Evolutionary conservation across 1,140 invertebrate genomes (phyloP).

Genomic region (Carcinoscorpius rotundicauda): DNA sequence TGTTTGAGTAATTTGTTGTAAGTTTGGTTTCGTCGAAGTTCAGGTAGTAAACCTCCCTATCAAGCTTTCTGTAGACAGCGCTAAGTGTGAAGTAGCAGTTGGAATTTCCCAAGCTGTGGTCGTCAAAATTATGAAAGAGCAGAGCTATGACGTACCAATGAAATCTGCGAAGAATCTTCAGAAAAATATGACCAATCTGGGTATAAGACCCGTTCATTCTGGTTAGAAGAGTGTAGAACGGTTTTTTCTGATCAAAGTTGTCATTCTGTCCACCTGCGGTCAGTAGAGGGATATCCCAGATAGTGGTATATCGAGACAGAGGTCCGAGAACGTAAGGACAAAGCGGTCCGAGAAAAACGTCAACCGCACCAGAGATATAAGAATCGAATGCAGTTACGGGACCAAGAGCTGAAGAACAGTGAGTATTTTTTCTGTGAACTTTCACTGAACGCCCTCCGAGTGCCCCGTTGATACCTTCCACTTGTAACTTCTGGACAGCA

Average conservation of each 20-base stretch:
- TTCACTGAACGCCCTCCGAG: no score
- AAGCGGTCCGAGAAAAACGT: constrained; percentile 78
- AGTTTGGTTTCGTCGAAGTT: constrained; percentile 46
- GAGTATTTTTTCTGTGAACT: constrained; percentile 38
- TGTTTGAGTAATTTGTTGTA: constrained; percentile 42
- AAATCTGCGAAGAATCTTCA: constrained; percentile 50
- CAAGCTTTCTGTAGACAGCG: constrained; percentile 50
- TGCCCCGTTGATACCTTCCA: no score
- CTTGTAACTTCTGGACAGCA: no score
- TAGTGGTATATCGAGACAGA: constrained; percentile 68
- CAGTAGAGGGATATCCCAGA: constrained; percentile 77
- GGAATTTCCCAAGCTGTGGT: constrained; percentile 43
- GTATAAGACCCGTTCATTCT: constrained; percentile 72
- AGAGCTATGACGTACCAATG: constrained; percentile 49
- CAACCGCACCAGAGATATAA: constrained; percentile 45
- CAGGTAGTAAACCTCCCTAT: constrained; percentile 41
- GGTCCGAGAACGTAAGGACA: constrained; percentile 86
- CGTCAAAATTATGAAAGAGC: constrained; percentile 29
- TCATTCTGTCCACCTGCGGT: constrained; percentile 71
- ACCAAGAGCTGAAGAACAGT: constrained; percentile 61
- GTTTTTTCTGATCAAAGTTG: constrained; percentile 53
- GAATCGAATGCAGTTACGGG: constrained; percentile 66
- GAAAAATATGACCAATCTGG: constrained; percentile 44
- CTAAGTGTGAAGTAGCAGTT: constrained; percentile 57
- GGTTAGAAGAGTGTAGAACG: constrained; percentile 59